Conservation (phyloP, 2,888 invertebrate genomes). For the Standfussiana lucernea region DNA sequence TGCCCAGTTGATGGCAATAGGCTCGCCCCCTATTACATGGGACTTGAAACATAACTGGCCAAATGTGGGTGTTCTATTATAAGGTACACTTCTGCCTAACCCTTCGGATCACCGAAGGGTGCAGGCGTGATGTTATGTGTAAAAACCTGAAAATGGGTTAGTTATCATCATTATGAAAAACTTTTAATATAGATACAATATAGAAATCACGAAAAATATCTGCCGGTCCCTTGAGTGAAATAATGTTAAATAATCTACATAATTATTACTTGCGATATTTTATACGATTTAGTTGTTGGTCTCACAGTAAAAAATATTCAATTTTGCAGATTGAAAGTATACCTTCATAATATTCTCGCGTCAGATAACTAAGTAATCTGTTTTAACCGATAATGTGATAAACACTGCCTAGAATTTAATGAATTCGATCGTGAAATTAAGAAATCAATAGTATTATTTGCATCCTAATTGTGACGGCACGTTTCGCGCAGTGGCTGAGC, state of each 20-base stretch:
- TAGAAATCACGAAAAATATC: neutral
- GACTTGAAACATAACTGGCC: no score
- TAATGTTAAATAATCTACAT: neutral
- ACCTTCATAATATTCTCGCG: neutral
- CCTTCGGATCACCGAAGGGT: no score
- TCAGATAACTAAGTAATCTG: neutral
- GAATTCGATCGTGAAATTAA: neutral
- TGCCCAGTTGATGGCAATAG: no score
- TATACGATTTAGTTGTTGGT: neutral
- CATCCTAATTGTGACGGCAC: neutral
- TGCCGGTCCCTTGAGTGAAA: neutral
- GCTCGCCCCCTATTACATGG: no score
- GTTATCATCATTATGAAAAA: no score
- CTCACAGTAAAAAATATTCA: neutral
- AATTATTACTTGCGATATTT: neutral
- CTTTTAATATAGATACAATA: neutral
- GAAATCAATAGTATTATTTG: neutral
- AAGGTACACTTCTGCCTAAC: no score
- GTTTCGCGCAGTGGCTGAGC: no score
- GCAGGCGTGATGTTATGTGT: no score
- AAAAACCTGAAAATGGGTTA: neutral
- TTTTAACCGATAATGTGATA: neutral
- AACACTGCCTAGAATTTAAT: neutral
- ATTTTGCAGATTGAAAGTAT: neutral
- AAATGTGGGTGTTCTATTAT: no score